Evolutionary conservation across 1,140 invertebrate species (phyloP), one percentile per base, ranked within the genome.

Genomic region (Tyrophagus putrescentiae): DNA sequence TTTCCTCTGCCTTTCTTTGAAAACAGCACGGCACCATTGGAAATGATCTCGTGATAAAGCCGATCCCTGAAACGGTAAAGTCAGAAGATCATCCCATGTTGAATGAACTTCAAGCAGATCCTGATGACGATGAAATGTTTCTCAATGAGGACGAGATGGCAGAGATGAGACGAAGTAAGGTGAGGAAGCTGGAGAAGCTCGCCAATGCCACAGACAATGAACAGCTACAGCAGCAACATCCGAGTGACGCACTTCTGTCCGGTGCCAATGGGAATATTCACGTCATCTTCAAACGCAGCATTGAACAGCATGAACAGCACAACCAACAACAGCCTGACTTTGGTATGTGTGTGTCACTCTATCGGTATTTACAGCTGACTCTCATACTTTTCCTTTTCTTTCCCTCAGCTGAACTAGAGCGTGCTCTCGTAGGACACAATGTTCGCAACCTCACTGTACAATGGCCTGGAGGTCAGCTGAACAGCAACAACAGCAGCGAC

Each of bases 21-120:
- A 16, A 16, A 57, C 72, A 91, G 87, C 85, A 92, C 75, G 88
- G 87, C 64, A 88, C 86, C 61, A 88, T 93, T 64, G 87, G 87
- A 59, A 79, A 85, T 68, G 83, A 89, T 67, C 71, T 90, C 66
- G 83, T 91, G 57, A 87, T 92, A 67, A 80, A 84, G 68, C 86
- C 89, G 59, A 75, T 90, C 57, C 86, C 87, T 29, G 74, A 52
- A 27, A 81, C 60, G 76, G 78, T 42, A 4, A 34, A 33, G 18
- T 18, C 36, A 45, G n/a, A 45, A 5, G 3, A 59, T 28, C 3
- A 42, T 59, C 2, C 3, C 44, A 25, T 29, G 13, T 32, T 44
- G 5, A 34, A 61, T 16, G 60, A 65, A n/a, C 33, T 59, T n/a
- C 63, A 66, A 11, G 60, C 64, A 74, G 76, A 36, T 74, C 75